Conservation (phyloP, 2,113 vertebrate species). For the Probosciger aterrimus region DNA sequence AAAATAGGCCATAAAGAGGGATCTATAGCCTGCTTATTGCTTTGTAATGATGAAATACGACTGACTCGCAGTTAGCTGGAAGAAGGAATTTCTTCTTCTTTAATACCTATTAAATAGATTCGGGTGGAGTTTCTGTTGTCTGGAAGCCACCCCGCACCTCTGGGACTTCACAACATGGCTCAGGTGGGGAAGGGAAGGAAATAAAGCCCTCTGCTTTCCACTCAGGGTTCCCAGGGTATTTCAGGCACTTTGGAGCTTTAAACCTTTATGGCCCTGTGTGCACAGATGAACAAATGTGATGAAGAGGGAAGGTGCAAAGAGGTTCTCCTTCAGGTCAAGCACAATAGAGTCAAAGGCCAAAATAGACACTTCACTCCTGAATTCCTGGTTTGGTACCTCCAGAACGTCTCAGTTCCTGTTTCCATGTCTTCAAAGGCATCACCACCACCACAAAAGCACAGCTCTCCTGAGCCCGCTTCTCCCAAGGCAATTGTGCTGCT, state of each 20-base stretch:
- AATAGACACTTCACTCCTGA: accelerated
- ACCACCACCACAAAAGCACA: not conserved
- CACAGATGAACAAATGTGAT: not conserved
- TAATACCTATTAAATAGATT: not conserved
- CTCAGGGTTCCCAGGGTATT: not conserved
- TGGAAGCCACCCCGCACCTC: not conserved
- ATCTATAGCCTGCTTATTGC: slow-evolving; percentile 33
- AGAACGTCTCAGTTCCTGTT: not conserved
- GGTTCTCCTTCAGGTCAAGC: not conserved
- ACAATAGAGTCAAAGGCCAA: not conserved
- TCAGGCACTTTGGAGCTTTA: not conserved
- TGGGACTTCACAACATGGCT: not conserved
- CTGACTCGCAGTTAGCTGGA: not conserved
- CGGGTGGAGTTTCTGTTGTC: not conserved
- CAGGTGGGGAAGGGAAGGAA: not conserved
- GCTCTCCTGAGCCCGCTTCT: not conserved
- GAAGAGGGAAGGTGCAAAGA: not conserved
- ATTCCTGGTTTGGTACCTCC: not conserved
- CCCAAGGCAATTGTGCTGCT: not conserved
- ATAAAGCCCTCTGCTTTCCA: not conserved
- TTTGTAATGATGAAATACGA: slow-evolving; percentile 32
- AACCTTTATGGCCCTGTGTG: accelerated
- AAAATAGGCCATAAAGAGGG: slow-evolving; percentile 20
- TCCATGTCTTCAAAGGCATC: not conserved
- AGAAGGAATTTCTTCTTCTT: not conserved